Evolutionary conservation across 2,888 invertebrate species (phyloP), one percentile per base, ranked within the genome.

Genomic region (Vesta saturnalis): DNA sequence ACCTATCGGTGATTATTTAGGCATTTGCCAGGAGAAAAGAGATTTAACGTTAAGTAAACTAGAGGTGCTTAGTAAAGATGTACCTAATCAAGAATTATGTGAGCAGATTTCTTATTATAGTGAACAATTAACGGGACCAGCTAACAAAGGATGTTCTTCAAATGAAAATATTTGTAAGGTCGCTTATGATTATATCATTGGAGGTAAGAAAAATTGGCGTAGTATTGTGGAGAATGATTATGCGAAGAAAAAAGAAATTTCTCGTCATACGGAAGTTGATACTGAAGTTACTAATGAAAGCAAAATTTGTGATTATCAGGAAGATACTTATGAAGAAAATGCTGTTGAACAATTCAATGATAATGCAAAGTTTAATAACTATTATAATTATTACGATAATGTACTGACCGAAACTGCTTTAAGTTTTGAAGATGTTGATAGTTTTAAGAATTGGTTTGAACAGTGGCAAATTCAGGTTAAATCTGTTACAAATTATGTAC

Each of bases 391-490:
- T 58, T 80, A 78, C 62, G 78, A 79, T 66, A 73, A 76, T 10
- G 67, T 74, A 52, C 76, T 83, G 55, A 77, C 78, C 76, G 72
- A 78, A 35, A 74, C 74, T 22, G 80, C 77, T 6, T 71, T 78
- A 47, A 76, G 64, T 22, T 83, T 82, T 71, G 75, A 79, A 43
- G 74, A 71, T 66, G 77, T 78, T 3, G 68, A 71, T 16, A 73
- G 72, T 62, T 83, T 83, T 74, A 78, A 82, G 58, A 62, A 72
- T n/a, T 82, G 79, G 79, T 83, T 79, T 69, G 67, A 61, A 35
- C 71, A 81, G 16, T 84, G 83, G 83, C 81, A 82, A 69, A 65
- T 73, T n/a, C 79, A 82, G 60, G 70, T 84, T n/a, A 68, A 71
- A 35, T 67, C 73, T 2, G 77, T 83, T 16, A 74, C 82, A 59